These are phyloP conservation scores for Acrocephalus scirpaceus DNA, from an alignment of 2,797 vertebrate genomes.

Conservation along the genomic window DNA sequence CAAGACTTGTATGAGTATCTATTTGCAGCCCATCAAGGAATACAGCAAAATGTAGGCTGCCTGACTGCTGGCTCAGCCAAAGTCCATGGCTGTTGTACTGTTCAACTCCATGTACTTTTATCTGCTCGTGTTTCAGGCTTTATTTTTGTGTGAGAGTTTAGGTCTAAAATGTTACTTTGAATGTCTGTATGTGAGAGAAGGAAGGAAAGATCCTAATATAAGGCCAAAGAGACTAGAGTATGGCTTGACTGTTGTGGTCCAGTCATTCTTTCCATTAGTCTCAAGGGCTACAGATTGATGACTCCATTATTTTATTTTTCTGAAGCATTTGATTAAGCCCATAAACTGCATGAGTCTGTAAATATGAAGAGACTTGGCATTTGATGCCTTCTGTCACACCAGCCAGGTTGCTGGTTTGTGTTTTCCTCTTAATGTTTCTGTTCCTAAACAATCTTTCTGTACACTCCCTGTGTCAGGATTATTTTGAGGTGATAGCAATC, in stretches of 20 bases:
- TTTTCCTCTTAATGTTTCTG: constrained; percentile 9
- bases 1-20: neutral
- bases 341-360: neutral
- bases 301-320: neutral
- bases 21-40: neutral
- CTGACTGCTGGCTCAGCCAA: neutral
- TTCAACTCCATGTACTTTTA: neutral
- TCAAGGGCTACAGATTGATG: neutral
- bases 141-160: neutral
- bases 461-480: neutral
- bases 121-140: neutral
- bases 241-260: neutral
- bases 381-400: neutral
- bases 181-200: neutral
- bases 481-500: neutral
- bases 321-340: neutral
- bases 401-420: neutral
- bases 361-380: constrained; percentile 1
- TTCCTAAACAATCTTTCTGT: constrained; percentile 9
- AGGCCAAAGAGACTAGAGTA: neutral
- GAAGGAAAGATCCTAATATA: neutral
- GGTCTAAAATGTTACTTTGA: neutral
- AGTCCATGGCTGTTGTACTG: neutral
- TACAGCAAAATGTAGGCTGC: neutral
- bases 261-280: neutral